phyloP scores from a whole-genome alignment of 1,140 invertebrate genomes.

The Venustaconcha ellipsiformis region DNA sequence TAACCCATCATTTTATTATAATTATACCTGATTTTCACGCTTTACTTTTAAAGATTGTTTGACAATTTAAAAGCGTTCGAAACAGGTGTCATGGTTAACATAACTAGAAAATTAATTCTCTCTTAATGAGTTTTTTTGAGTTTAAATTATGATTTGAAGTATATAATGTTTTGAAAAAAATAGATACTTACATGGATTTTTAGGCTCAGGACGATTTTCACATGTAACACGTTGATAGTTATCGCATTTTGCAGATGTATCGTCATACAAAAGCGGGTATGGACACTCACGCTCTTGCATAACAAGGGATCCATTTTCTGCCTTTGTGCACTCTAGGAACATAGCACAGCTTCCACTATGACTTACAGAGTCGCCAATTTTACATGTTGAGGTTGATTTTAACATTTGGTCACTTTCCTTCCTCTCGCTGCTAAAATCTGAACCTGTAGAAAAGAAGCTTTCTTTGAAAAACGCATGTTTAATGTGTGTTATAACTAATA shows the following conservation, averaged over 20 bases:
- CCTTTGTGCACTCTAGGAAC: conserved; percentile 10
- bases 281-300: conserved; percentile 10
- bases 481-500: too few species aligned
- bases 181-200: conserved; percentile 22
- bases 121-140: too few species aligned
- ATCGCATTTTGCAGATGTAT: conserved; percentile 22
- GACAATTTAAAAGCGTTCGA: background rate
- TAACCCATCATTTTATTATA: too few species aligned
- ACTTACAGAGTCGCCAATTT: conserved; percentile 9
- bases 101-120: too few species aligned
- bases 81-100: background rate
- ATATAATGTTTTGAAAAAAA: too few species aligned
- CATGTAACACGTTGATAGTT: conserved; percentile 16
- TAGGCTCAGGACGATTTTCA: conserved; percentile 6
- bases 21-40: background rate
- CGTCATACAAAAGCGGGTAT: conserved; percentile 19
- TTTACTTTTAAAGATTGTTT: background rate
- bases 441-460: too few species aligned
- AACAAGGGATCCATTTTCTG: conserved; percentile 7
- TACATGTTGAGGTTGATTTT: background rate
- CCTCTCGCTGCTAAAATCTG: too few species aligned
- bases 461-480: too few species aligned
- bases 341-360: conserved; percentile 16
- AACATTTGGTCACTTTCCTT: too few species aligned
- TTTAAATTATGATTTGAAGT: too few species aligned